Percentiles rank a stretch among this genome's conserved stretches.
Evolutionary conservation across 2,113 vertebrate species (phyloP).

Genomic region (Rhombomys opimus): DNA sequence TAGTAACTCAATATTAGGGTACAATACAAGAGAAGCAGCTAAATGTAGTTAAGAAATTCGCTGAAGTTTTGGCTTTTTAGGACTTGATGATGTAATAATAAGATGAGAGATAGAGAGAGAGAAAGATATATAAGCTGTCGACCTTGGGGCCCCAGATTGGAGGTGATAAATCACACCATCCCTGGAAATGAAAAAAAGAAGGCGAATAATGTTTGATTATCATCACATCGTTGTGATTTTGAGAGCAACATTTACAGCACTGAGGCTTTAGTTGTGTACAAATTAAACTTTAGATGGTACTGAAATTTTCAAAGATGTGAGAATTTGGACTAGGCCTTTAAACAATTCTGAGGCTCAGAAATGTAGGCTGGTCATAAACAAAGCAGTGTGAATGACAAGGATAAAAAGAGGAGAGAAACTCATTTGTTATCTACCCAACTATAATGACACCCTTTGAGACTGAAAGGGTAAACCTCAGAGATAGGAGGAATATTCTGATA

Average conservation of each 20-base stretch:
- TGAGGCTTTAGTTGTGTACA: not conserved
- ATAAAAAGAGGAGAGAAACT: not conserved
- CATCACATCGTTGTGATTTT: not conserved
- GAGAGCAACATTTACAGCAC: not conserved
- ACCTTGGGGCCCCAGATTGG: not conserved
- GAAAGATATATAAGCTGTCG: not conserved
- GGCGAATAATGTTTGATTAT: not conserved
- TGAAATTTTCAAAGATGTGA: not conserved
- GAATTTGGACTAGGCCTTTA: not conserved
- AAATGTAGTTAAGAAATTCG: not conserved
- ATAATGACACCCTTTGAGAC: not conserved
- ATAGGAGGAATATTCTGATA: not conserved
- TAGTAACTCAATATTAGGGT: accelerated
- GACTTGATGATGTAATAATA: not conserved
- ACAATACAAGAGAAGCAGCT: not conserved
- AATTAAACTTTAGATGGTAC: not conserved
- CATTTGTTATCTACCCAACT: not conserved
- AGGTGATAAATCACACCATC: not conserved
- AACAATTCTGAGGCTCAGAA: not conserved
- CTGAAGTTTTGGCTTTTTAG: not conserved
- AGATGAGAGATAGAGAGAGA: not conserved
- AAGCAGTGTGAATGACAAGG: not conserved
- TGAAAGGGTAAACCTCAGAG: not conserved
- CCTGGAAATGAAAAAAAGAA: not conserved
- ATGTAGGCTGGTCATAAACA: too few relatives aligned